Evolutionary conservation across 2,113 vertebrate genomes (phyloP), one percentile per base, ranked within the genome.

Genomic region (Platysteira castanea): DNA sequence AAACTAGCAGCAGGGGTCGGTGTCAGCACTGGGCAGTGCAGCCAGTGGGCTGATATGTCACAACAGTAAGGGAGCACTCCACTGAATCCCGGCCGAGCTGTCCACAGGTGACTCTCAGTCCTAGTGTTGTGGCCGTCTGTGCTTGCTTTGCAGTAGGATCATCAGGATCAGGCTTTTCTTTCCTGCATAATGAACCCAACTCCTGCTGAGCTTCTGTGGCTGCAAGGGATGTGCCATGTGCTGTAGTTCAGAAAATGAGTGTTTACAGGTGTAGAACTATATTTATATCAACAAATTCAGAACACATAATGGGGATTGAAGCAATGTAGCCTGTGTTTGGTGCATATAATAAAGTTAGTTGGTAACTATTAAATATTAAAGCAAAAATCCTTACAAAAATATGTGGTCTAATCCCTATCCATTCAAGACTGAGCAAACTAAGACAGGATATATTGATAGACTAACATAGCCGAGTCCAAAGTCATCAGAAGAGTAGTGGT

Each of bases 181-280:
- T 39, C 42, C 70, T 65, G 18, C 6, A 0, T 73, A 61, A 74
- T 42, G 57, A 82, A 52, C n/a, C 46, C 31, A 33, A 61, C 71
- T 90, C 61, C 71, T 88, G 70, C 50, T 78, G 70, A 79, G 67
- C 26, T 71, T 56, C 37, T 73, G 39, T 74, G 83, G 60, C 56
- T 91, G 28, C 41, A n/a, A 73, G 81, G 52, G 26, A 46, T 87
- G 30, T 57, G 30, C 80, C 33, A 37, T 76, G 70, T 74, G 53
- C 71, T 80, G 27, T 16, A 60, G 31, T 65, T 90, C 9, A 41
- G 67, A 47, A 90, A 90, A 85, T 47, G 10, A 61, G 31, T 53
- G 41, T 85, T 90, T 92, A 71, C 53, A 88, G 46, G 49, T 69
- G 20, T 85, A 76, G 57, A 91, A 68, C 13, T 91, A 4, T 60